These are phyloP conservation scores for Campoplex nolae DNA, from an alignment of 2,888 invertebrate species.

Conservation along the genomic window DNA sequence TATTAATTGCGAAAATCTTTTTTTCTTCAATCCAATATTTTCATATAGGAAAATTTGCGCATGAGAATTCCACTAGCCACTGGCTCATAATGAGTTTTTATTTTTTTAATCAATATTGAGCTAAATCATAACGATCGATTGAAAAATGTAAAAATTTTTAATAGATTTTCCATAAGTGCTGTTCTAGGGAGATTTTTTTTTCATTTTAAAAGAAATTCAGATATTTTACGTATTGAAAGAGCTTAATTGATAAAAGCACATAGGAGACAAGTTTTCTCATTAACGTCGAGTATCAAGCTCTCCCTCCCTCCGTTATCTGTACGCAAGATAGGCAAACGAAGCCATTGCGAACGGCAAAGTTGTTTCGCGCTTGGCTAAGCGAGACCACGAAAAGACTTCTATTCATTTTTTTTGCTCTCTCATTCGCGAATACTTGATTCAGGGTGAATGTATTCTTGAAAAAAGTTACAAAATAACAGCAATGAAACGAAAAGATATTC, in stretches of 20 bases:
- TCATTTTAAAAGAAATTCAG: neutral
- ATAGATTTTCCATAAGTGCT: neutral
- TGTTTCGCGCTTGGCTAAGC: conserved; percentile 79
- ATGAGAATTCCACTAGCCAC: neutral
- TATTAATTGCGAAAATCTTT: neutral
- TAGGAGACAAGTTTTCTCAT: conserved; percentile 10
- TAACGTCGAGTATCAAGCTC: conserved; percentile 4
- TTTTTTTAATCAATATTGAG: neutral
- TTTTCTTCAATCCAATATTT: too few species aligned
- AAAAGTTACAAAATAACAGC: too few species aligned
- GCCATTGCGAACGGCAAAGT: conserved; percentile 74
- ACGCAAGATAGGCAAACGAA: conserved; percentile 72
- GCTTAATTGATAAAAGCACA: neutral
- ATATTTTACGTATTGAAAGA: neutral
- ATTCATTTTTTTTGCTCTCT: conserved; percentile 12
- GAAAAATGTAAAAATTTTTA: too few species aligned
- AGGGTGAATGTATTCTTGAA: neutral
- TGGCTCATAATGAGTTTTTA: neutral
- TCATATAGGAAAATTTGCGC: too few species aligned
- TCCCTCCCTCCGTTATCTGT: conserved; percentile 67
- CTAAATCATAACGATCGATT: neutral
- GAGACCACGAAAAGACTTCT: conserved; percentile 69
- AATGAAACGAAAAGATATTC: too few species aligned
- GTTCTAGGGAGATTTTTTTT: neutral
- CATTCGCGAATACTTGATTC: conserved; percentile 28